These are phyloP conservation scores for Melikaiella ostensackeni DNA, from an alignment of 2,888 invertebrate genomes.

Conservation along the genomic window DNA sequence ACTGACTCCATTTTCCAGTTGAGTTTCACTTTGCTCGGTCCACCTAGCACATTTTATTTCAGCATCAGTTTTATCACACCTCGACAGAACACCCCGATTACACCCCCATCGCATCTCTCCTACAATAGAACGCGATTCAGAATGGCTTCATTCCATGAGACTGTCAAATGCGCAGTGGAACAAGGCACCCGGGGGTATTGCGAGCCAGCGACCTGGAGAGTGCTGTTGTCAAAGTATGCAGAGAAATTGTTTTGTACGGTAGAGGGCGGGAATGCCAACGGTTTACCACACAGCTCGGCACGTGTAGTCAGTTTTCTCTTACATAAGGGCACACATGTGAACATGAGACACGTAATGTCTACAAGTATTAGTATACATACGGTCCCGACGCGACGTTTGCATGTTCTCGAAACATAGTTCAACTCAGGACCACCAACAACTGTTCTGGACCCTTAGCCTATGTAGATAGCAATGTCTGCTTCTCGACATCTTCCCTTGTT, in stretches of 20 bases:
- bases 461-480: not conserved
- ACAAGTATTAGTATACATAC: not conserved
- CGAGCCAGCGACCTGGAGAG: slow-evolving; percentile 30
- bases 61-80: slow-evolving; percentile 8
- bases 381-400: not conserved
- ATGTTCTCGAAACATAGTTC: slow-evolving; percentile 6
- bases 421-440: not conserved
- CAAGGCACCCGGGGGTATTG: slow-evolving; percentile 42
- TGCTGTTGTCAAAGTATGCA: slow-evolving; percentile 49
- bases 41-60: not conserved
- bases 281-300: slow-evolving; percentile 47
- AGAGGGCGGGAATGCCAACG: slow-evolving; percentile 41
- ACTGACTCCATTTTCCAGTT: slow-evolving; percentile 5
- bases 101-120: not conserved
- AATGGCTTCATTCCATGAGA: slow-evolving; percentile 45
- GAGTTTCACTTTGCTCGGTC: not conserved
- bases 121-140: slow-evolving; percentile 33
- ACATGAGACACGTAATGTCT: not conserved
- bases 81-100: slow-evolving; percentile 14
- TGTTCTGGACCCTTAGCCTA: not conserved
- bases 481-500: not conserved
- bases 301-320: slow-evolving; percentile 45
- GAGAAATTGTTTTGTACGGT: slow-evolving; percentile 50
- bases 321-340: not conserved
- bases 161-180: slow-evolving; percentile 45